Base-by-base conservation (phyloP, 1,140 invertebrate genomes). In the Drosophila pachea region DNA sequence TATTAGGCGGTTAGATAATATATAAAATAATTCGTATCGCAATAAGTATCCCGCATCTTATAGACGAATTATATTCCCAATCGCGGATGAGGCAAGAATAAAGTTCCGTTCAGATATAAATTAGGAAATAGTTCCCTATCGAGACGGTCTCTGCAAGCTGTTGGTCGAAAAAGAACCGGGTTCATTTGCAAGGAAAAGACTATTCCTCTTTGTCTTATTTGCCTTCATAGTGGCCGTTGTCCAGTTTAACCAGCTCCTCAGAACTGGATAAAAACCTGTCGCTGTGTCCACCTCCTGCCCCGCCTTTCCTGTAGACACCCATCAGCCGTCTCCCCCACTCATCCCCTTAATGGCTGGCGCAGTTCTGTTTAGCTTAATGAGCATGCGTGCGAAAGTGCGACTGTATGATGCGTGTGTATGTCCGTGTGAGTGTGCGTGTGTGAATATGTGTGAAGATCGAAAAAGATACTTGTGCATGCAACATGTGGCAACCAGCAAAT, bases 181-280 rank as follows among this genome's bases (percentile, higher is more conserved):
- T 52, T 35, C 49, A 52, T 52, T 52, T 52, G 49, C 40, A 45
- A 56, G n/a, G 29, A 38, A 65, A 65, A 65, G 35, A 7, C 12
- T 29, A 65, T 70, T 70, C 42, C 59, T 49, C 36, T 74, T 66
- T 61, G 67, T 56, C 59, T 43, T 55, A 36, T 55, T 74, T 69
- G 47, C 56, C 53, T 61, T 43, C 47, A 22, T 52, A 16, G 54
- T 62, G 48, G 45, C 36, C 32, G 43, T 58, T 67, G 68, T 66
- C 63, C 64, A 75, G 63, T 73, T 79, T 72, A 47, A 63, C 62
- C 60, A 75, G 73, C 59, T 67, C 50, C 43, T 31, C 62, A 74
- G 64, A 76, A 79, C 76, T 79, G 64, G 76, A 79, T 76, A 76
- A 76, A 68, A 79, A 79, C 76, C 77, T 79, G 76, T 79, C 73